Base-by-base conservation (phyloP, 2,797 vertebrate species). In the Vespertilio murinus region DNA sequence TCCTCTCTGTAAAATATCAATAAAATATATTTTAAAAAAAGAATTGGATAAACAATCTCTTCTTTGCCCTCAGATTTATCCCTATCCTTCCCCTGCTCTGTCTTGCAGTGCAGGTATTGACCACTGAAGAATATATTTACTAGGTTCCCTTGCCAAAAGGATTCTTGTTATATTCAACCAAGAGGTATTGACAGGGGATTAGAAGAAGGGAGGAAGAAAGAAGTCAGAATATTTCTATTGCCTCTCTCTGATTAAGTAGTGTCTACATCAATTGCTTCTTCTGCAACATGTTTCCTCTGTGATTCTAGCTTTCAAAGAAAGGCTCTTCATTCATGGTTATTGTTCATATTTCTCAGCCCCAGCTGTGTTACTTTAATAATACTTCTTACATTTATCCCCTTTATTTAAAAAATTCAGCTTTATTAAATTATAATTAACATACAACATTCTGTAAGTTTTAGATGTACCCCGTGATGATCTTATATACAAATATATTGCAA, bases 221-320 rank as follows among this genome's bases (percentile, higher is more conserved):
- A 69, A 81, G 14, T 4, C 23, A 38, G 20, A 61, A 3, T 82
- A 71, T 83, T 94, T 80, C 3, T 1, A 64, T 3, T 2, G 20
- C 1, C 8, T 89, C 28, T 61, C 30, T 65, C 64, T 95, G 25
- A 92, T 92, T 80, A 79, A 47, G 64, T 14, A 52, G 14, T 16
- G 8, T 82, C 20, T 90, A 35, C 3, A 38, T 22, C 3, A 74
- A 75, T 75, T 49, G 17, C 3, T 47, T 67, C 47, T 88, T 84
- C 67, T 30, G 1, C 5, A 42, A 10, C 5, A 17, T 73, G 20
- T 86, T 77, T 91, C 18, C 16, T 84, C 30, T 91, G 22, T 35
- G 38, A 42, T 90, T 89, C 20, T 25, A 80, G 13, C 3, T 94
- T 91, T 87, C 47, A 91, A 3, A 92, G 56, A 69, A 91, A 93